Evolutionary conservation across 2,888 invertebrate genomes (phyloP), one percentile per base, ranked within the genome.

Genomic region (Incurvaria masculella): DNA sequence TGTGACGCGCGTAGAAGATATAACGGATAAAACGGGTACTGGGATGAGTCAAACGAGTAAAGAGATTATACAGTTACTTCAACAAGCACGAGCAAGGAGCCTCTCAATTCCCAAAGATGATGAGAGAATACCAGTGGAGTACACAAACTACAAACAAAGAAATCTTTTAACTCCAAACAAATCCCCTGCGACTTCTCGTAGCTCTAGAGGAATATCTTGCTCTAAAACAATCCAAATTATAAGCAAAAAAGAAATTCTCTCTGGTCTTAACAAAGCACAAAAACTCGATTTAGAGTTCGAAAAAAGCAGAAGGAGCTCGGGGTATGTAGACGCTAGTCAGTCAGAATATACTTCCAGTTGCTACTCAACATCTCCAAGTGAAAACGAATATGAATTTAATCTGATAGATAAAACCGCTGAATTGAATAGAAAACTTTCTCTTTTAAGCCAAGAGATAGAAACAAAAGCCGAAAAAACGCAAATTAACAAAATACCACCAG

Each of bases 131-230:
- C 68, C 66, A 55, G 49, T 60, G 23, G 72, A 65, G 41, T 75
- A 74, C 52, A 70, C 64, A 58, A 55, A 56, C 21, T 57, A 71
- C 14, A 63, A 63, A 3, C 69, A 66, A 19, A 80, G 79, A 63
- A 72, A 71, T 40, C 71, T 84, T 51, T 76, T 81, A 57, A 79
- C 83, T 6, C 84, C 84, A 20, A 76, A 70, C 45, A 76, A 72
- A 62, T 73, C 72, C 1, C 78, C 79, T 14, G 61, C 65, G 6
- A 69, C 66, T 21, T 61, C 72, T 54, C 65, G 67, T 18, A 57
- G 48, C 23, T 21, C 58, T 21, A 63, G 76, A 58, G 75, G 75
- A 53, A 73, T 70, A 57, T 81, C 70, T 21, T 82, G 69, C 64
- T 81, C 66, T 52, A 83, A 78, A 72, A 81, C 70, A 5, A 80